phyloP scores from a whole-genome alignment of 2,888 invertebrate genomes.

The Morinoia aosen region DNA sequence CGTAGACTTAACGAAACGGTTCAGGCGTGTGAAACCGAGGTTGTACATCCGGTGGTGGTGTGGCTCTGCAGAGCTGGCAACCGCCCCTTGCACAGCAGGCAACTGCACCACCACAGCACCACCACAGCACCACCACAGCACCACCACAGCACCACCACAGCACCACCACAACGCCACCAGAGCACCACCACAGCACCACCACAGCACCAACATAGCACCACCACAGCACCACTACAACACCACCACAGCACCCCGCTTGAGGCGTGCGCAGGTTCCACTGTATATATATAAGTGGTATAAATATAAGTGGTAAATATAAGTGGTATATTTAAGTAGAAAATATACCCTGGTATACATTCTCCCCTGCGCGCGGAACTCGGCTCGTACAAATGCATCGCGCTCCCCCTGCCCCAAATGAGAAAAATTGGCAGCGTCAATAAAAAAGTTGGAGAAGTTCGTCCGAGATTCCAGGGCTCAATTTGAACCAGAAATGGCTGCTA shows the following conservation, averaged over 20 bases:
- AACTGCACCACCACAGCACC: no score
- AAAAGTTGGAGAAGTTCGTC: neutral
- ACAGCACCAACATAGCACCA: no score
- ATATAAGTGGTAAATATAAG: neutral
- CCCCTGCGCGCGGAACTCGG: neutral
- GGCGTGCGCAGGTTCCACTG: neutral
- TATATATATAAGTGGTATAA: neutral
- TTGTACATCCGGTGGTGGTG: neutral
- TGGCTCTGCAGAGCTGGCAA: neutral
- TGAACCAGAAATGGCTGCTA: neutral
- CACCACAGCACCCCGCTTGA: neutral
- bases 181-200: no score
- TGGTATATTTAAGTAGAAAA: neutral
- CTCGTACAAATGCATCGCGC: neutral
- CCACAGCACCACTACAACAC: neutral
- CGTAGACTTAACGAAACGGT: neutral
- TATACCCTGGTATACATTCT: neutral
- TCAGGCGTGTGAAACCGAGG: neutral
- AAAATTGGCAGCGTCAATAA: neutral
- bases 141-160: no score
- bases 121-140: neutral
- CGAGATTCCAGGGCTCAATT: neutral
- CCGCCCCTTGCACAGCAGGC: neutral
- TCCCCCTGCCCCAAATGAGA: neutral
- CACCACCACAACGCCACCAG: neutral